A percentile compares a stretch with the other conserved stretches of the same genome.
Evolutionary conservation across 2,797 vertebrate species (phyloP).

Genomic region (Apodemus agrarius): DNA sequence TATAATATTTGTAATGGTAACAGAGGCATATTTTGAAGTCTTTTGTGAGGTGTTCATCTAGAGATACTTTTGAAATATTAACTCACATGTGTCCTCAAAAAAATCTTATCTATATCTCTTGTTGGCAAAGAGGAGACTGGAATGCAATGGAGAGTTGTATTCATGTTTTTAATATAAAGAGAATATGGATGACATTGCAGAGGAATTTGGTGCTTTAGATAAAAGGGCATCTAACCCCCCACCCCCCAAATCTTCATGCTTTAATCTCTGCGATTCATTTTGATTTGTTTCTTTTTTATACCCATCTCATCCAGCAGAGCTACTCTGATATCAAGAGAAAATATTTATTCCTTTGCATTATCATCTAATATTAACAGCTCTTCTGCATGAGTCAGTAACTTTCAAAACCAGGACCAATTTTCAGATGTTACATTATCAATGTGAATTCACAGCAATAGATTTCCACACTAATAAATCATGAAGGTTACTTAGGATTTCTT

Average conservation of each 20-base stretch:
- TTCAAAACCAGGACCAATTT: background rate
- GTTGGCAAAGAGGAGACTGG: background rate
- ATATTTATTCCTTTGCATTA: background rate
- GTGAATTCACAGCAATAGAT: background rate
- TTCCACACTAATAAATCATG: constrained; percentile 61
- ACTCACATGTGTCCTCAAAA: background rate
- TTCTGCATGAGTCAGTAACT: background rate
- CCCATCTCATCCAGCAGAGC: background rate
- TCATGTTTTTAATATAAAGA: background rate
- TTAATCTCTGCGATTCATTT: background rate
- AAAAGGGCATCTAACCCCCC: background rate
- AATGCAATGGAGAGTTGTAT: background rate
- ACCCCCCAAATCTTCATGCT: background rate
- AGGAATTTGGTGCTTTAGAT: background rate
- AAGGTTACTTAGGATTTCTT: constrained; percentile 78
- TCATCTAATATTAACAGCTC: background rate
- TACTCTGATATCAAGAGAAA: background rate
- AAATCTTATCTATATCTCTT: background rate
- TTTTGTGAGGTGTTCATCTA: background rate
- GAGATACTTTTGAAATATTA: background rate
- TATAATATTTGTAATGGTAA: background rate
- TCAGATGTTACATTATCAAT: background rate
- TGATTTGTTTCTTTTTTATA: background rate
- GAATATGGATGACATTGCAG: background rate
- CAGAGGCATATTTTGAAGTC: background rate